Evolutionary conservation across 2,113 vertebrate species (phyloP), one percentile per base, ranked within the genome.

Genomic region (Orthonyx spaldingii): DNA sequence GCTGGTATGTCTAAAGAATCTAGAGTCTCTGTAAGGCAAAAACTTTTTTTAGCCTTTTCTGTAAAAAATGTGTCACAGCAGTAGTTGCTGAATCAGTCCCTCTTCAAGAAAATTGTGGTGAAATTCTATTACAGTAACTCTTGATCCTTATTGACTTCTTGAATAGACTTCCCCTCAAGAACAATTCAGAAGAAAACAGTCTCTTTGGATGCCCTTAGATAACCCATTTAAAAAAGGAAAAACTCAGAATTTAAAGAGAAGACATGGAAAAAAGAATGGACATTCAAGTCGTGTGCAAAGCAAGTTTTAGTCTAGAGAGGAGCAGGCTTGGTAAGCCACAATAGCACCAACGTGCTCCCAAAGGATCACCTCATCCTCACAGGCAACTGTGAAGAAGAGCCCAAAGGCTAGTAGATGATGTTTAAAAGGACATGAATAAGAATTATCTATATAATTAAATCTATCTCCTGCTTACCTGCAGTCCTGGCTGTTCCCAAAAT

Each of bases 401-500:
- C 53, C 69, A 52, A 69, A 76, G 0, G 2, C 32, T 32, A 64
- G 42, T 3, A 16, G 46, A 57, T 28, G 8, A 49, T 75, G 41
- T 90, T 89, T 70, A 49, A 85, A 78, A 71, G 57, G 15, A 63
- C 52, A 61, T 1, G 10, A 90, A 28, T 49, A 87, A 66, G 4
- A 79, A 82, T 39, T n/a, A 68, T 16, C 30, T 47, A 3, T 49
- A 46, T 14, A 76, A 66, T 59, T 14, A 52, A 12, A 94, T 70
- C 24, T 30, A 46, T 41, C 33, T 76, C 56, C 60, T 18, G 55
- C 93, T 94, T 98, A 99, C 99, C 98, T 99, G 99, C 91, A 99
- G 98, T 53, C 99, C 99, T 37, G 99, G 99, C 77, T 99, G 99
- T 84, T 99, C 99, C 99, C 99, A 99, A 98, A 99, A 99, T 85